Evolutionary conservation across 2,888 invertebrate genomes (phyloP), one percentile per base, ranked within the genome.

Genomic region (Colletes collaris): DNA sequence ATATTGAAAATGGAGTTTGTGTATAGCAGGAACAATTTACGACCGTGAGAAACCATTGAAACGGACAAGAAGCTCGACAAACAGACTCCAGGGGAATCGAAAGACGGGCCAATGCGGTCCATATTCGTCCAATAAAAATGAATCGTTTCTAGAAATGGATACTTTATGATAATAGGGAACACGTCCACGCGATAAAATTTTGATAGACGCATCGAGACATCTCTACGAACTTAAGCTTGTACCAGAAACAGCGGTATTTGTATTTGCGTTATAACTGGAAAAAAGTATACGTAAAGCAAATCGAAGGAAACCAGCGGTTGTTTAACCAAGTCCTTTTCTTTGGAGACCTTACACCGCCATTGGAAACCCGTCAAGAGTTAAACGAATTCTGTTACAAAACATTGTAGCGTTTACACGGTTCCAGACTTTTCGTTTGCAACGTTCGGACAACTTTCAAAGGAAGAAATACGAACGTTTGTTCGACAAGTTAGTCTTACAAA

Each of bases 81-180:
- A 72, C 44, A 11, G 44, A 16, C 58, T 27, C 27, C 49, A 7
- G 11, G 27, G 16, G 50, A 58, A 27, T 44, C 49, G 49, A 27
- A 50, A 27, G 27, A 40, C 37, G 19, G 4, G 4, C 58, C 27
- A 13, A 13, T 27, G 35, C n/a, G 35, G 11, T 69, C 53, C 7
- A 10, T 27, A 27, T n/a, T 4, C 6, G 50, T 10, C 35, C 44
- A 11, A 62, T 62, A 56, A 46, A 62, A 74, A 37, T 40, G 13
- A 37, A 68, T 60, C 37, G 16, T 56, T 49, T 16, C 35, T 16
- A n/a, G n/a, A 67, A 67, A 67, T 56, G 16, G 66, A 56, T 46
- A 56, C 44, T 56, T 74, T 56, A 68, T 56, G 62, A 44, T 56
- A 50, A 63, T 62, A 49, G 27, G 27, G 27, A 10, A 27, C 8